Conservation (phyloP, 1,140 invertebrate species). For the Cataglyphis hispanica region DNA sequence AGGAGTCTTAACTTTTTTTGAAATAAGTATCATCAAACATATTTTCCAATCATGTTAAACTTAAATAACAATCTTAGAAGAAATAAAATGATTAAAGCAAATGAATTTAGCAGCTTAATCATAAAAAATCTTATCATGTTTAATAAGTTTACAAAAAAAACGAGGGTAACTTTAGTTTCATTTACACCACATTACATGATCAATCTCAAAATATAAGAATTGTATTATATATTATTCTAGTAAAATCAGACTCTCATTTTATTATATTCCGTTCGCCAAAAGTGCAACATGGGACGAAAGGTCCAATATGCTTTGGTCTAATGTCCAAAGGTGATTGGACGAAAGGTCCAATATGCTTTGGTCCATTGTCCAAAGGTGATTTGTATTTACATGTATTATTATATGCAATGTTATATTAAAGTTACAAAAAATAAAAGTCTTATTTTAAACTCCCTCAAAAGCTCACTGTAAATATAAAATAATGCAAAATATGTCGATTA, state of each 20-base stretch:
- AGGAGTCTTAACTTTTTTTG: slow-evolving; percentile 41
- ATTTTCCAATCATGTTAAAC: not conserved
- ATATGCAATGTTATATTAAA: slow-evolving; percentile 42
- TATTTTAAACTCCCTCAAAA: not conserved
- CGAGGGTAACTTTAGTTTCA: slow-evolving; percentile 48
- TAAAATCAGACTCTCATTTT: not conserved
- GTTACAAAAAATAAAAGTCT: slow-evolving; percentile 35
- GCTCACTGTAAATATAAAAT: not conserved
- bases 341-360: too few relatives aligned
- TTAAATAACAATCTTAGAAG: not conserved
- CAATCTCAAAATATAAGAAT: slow-evolving; percentile 29
- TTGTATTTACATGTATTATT: slow-evolving; percentile 30
- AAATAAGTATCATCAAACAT: slow-evolving; percentile 2
- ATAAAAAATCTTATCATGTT: slow-evolving; percentile 18
- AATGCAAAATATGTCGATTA: not conserved
- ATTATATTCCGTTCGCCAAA: not conserved
- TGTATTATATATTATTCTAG: slow-evolving; percentile 45
- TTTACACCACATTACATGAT: slow-evolving; percentile 16
- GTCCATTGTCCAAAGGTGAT: too few relatives aligned
- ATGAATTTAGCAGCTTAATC: not conserved
- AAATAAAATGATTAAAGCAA: not conserved
- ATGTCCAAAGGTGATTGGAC: not conserved
- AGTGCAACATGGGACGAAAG: not conserved
- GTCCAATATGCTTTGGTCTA: too few relatives aligned
- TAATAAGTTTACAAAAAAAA: slow-evolving; percentile 51